Conservation (phyloP, 2,113 vertebrate genomes). For the Corythornis cristatus region DNA sequence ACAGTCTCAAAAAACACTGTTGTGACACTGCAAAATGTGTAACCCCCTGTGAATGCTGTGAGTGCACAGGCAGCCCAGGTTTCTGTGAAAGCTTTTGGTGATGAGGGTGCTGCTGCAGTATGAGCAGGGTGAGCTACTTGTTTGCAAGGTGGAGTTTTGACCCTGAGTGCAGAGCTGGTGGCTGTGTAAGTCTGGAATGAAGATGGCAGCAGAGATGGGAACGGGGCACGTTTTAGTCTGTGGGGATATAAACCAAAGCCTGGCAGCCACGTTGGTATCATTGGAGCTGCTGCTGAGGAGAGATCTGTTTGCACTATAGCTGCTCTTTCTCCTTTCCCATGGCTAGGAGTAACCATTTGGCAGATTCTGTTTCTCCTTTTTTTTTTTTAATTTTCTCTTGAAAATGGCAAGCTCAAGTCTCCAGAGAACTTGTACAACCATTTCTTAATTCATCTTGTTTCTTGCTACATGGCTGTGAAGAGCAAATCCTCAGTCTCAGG, state of each 20-base stretch:
- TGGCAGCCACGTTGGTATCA: fast-evolving
- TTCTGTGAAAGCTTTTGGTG: neutral
- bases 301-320: neutral
- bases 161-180: neutral
- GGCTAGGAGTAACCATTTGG: neutral
- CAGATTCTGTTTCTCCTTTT: neutral
- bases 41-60: fast-evolving
- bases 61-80: neutral
- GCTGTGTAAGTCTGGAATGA: neutral
- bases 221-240: neutral
- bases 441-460: neutral
- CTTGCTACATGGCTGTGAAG: neutral
- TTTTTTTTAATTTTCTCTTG: neutral
- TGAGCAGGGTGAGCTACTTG: neutral
- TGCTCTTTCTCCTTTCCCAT: neutral
- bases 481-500: neutral
- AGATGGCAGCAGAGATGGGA: neutral
- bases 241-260: neutral
- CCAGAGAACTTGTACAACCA: neutral
- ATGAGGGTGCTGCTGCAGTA: neutral
- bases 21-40: neutral
- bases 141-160: neutral
- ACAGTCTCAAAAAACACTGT: fast-evolving
- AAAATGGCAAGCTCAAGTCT: neutral
- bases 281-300: neutral